Percentiles rank a stretch among this genome's conserved stretches.
These are phyloP conservation scores for Drosophila tristis DNA, from an alignment of 1,140 invertebrate genomes.

Conservation along the genomic window DNA sequence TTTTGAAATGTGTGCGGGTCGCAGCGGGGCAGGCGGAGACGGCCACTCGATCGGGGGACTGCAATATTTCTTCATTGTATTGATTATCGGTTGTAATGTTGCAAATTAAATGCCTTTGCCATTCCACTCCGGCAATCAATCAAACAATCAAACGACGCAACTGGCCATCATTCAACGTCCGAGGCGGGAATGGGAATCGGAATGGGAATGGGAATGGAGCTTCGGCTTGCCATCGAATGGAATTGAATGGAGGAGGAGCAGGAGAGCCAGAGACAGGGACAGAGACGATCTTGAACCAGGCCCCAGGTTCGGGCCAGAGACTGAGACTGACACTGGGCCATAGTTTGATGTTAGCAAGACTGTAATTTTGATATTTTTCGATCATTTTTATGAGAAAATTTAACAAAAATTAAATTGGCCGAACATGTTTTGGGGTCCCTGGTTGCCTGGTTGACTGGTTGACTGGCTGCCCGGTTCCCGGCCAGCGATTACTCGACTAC, in stretches of 20 bases:
- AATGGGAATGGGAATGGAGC: neutral
- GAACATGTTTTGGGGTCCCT: conserved; percentile 55
- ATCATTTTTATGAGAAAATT: conserved; percentile 82
- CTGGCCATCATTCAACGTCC: conserved; percentile 60
- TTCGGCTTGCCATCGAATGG: conserved; percentile 1
- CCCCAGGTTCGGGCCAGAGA: neutral
- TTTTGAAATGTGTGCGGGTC: conserved; percentile 53
- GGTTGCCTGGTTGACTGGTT: too few relatives aligned
- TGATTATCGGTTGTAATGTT: conserved; percentile 83
- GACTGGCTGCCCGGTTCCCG: neutral
- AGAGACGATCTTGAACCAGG: too few relatives aligned
- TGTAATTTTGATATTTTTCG: conserved; percentile 74
- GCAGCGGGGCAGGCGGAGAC: conserved; percentile 2
- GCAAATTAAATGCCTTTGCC: conserved; percentile 78
- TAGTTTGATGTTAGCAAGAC: conserved; percentile 54
- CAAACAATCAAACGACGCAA: conserved; percentile 77
- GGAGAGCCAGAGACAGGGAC: conserved; percentile 1
- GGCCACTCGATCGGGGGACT: neutral
- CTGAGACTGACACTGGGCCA: conserved; percentile 12
- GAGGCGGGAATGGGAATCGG: neutral
- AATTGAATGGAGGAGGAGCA: conserved; percentile 8
- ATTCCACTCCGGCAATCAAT: conserved; percentile 53
- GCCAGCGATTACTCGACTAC: conserved; percentile 59
- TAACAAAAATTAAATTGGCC: conserved; percentile 79
- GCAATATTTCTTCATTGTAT: conserved; percentile 82